Conservation (phyloP, 2,888 invertebrate genomes). For the Leptopterna dolabrata region DNA sequence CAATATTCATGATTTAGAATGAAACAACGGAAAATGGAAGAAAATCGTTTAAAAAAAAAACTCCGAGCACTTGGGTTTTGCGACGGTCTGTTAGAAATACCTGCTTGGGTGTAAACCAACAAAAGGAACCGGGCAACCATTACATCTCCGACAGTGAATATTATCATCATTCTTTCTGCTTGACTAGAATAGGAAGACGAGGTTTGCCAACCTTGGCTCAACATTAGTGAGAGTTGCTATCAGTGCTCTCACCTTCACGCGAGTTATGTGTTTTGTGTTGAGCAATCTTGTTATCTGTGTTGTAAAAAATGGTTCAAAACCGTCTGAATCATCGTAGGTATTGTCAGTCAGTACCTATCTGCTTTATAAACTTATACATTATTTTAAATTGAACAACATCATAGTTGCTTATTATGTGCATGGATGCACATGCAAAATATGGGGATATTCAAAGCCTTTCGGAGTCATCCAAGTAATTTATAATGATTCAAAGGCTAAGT, state of each 20-base stretch:
- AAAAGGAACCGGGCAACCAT: background rate
- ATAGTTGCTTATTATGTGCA: too few species aligned
- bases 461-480: too few species aligned
- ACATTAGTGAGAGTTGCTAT: background rate
- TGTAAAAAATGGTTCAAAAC: background rate
- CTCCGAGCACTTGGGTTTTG: background rate
- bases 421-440: too few species aligned
- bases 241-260: background rate
- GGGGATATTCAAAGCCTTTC: too few species aligned
- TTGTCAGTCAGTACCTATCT: too few species aligned
- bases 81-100: background rate
- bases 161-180: background rate
- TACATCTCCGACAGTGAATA: background rate
- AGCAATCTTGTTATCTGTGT: background rate
- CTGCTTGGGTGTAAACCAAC: background rate
- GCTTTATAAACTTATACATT: too few species aligned
- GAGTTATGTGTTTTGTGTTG: background rate
- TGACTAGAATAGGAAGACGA: background rate
- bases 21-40: background rate
- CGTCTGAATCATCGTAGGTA: background rate
- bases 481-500: too few species aligned
- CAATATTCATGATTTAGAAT: background rate
- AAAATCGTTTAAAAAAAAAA: background rate
- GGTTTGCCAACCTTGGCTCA: background rate
- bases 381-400: too few species aligned